These are phyloP conservation scores for Acrocephalus scirpaceus DNA, from an alignment of 2,797 vertebrate species.

Conservation along the genomic window DNA sequence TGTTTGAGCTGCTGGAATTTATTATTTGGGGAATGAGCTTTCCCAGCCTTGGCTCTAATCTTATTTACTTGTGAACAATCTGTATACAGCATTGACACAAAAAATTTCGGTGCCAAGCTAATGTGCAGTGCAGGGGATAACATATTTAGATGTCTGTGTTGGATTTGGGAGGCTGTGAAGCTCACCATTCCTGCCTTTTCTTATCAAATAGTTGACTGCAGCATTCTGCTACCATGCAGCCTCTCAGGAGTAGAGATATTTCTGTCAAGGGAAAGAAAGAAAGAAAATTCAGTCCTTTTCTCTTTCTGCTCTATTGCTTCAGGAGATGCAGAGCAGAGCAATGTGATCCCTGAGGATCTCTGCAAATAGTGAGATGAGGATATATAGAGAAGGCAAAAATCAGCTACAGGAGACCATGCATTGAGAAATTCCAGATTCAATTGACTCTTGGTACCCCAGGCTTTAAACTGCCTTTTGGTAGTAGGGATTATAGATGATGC, in stretches of 20 bases:
- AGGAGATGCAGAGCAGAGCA: conserved; percentile 23
- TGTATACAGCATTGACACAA: background rate
- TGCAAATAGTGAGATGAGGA: background rate
- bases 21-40: background rate
- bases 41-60: background rate
- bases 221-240: background rate
- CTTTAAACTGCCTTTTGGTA: background rate
- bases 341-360: conserved; percentile 28
- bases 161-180: background rate
- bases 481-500: background rate
- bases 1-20: background rate
- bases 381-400: background rate
- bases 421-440: background rate
- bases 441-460: background rate
- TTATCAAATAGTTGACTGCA: background rate
- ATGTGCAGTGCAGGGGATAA: background rate
- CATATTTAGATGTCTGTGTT: background rate
- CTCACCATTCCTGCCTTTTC: background rate
- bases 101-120: background rate
- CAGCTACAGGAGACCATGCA: background rate
- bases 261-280: background rate
- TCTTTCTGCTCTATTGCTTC: conserved; percentile 24
- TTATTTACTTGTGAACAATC: background rate
- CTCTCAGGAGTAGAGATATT: background rate
- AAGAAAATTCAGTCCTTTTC: conserved; percentile 6